Evolutionary conservation across 2,797 vertebrate species (phyloP).

Genomic region (Eleutherodactylus coqui): DNA sequence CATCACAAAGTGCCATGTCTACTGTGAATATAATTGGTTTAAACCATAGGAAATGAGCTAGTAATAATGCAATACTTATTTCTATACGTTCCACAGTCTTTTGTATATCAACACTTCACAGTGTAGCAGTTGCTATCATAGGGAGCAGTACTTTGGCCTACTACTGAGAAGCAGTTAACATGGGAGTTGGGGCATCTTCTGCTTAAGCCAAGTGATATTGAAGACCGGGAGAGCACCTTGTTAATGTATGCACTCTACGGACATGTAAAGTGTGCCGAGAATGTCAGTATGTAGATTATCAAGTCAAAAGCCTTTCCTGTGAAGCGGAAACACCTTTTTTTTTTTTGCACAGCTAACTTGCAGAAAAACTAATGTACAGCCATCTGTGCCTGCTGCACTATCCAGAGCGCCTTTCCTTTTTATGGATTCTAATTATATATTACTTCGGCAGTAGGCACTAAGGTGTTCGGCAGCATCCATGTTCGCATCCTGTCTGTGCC

Average conservation of each 20-base stretch:
- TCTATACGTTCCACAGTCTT: background rate
- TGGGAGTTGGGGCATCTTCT: background rate
- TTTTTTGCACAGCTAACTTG: conserved; percentile 45
- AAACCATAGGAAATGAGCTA: background rate
- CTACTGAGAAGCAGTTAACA: background rate
- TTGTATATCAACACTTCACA: background rate
- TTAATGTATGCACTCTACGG: conserved; percentile 13
- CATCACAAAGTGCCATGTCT: background rate
- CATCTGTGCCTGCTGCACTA: conserved; percentile 43
- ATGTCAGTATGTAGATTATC: conserved; percentile 30
- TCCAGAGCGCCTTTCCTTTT: conserved; percentile 30
- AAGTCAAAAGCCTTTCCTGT: conserved; percentile 33
- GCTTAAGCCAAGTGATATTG: background rate
- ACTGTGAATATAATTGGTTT: background rate
- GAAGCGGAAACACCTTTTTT: conserved; percentile 42
- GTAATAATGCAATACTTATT: background rate
- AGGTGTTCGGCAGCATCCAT: conserved; percentile 27
- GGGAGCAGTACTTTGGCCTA: background rate
- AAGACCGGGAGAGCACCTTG: background rate
- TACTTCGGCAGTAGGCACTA: conserved; percentile 8
- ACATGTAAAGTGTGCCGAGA: conserved; percentile 8
- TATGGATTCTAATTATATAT: conserved; percentile 47
- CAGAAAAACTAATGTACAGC: conserved; percentile 34
- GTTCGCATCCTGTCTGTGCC: background rate
- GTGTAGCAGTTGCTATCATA: background rate